Evolutionary conservation across 2,113 vertebrate species (phyloP).

Genomic region (Enhydra lutris): DNA sequence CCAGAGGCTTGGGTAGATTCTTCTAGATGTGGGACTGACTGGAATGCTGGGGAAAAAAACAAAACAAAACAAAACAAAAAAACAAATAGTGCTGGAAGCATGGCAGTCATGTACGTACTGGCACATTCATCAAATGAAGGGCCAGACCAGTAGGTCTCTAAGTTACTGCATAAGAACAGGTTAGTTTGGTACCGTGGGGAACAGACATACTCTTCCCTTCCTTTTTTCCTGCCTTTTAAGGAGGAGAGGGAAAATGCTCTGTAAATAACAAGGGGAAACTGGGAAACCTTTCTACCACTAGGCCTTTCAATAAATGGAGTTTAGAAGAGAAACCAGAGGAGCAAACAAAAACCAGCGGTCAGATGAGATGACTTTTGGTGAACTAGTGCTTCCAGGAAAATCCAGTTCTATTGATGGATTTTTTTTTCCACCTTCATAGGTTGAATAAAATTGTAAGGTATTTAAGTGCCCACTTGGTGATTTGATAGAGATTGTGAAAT

Average conservation of each 20-base stretch:
- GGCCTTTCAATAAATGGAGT: neutral
- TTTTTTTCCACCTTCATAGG: neutral
- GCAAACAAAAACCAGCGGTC: neutral
- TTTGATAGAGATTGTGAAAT: neutral
- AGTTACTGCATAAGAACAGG: neutral
- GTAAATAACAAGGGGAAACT: neutral
- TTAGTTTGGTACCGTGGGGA: accelerated
- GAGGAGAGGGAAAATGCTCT: neutral
- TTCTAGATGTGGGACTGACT: too few species aligned
- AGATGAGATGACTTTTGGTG: neutral
- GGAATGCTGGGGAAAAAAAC: neutral
- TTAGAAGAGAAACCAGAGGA: neutral
- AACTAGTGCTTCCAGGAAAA: neutral
- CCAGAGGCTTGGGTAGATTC: neutral
- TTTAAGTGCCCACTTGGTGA: neutral
- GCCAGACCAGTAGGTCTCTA: accelerated
- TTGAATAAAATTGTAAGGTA: neutral
- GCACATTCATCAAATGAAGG: neutral
- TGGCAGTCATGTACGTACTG: neutral
- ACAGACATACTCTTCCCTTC: neutral
- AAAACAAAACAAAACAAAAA: too few species aligned
- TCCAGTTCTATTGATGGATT: neutral
- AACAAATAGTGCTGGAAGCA: neutral
- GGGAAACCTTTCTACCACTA: neutral
- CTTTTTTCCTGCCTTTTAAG: neutral